A percentile compares a stretch with the other conserved stretches of the same genome.
phyloP scores from a whole-genome alignment of 1,140 invertebrate genomes.

The Rhopalosiphum maidis region DNA sequence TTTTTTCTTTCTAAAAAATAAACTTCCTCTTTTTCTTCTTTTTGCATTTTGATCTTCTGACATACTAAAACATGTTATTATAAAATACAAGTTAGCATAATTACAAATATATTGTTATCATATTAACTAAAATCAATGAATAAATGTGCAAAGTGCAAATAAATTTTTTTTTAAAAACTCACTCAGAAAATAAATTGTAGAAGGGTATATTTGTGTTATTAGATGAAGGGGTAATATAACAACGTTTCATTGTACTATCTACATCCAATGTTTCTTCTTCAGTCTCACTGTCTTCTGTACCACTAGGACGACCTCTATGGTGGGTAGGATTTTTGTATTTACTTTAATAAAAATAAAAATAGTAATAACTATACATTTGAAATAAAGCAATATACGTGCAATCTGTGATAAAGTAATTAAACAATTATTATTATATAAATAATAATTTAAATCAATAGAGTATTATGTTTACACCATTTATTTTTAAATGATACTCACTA shows the following conservation, averaged over 20 bases:
- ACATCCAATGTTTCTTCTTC: constrained; percentile 64
- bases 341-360: constrained; percentile 56
- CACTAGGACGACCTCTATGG: constrained; percentile 57
- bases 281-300: constrained; percentile 65
- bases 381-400: constrained; percentile 22
- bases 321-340: constrained; percentile 52
- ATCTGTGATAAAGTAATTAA: constrained; percentile 24
- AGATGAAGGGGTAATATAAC: constrained; percentile 58
- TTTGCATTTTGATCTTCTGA: constrained; percentile 84
- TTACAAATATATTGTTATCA: constrained; percentile 59
- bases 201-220: constrained; percentile 57
- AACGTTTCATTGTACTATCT: constrained; percentile 57
- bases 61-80: constrained; percentile 67
- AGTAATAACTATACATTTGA: constrained; percentile 15
- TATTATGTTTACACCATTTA: not conserved
- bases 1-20: constrained; percentile 91
- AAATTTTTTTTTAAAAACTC: constrained; percentile 55
- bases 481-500: not conserved
- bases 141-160: constrained; percentile 46
- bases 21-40: constrained; percentile 81
- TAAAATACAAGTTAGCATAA: not conserved
- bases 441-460: not conserved
- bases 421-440: constrained; percentile 12
- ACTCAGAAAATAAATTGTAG: constrained; percentile 59
- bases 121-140: constrained; percentile 57